phyloP scores from a whole-genome alignment of 1,140 invertebrate species.

The Dinothrombium tinctorium region DNA sequence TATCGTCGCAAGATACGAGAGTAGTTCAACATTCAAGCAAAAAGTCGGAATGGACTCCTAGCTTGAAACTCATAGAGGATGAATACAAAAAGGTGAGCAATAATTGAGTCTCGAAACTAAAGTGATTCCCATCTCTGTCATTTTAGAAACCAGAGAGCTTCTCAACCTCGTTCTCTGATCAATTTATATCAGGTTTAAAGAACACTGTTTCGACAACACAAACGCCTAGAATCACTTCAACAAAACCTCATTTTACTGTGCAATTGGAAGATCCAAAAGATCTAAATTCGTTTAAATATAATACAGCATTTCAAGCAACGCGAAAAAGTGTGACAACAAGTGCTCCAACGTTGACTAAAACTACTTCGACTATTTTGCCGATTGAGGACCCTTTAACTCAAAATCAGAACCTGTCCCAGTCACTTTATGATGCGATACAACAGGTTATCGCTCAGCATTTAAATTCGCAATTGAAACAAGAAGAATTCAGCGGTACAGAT shows the following conservation, averaged over 20 bases:
- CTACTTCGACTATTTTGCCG: no score
- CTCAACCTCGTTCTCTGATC: no score
- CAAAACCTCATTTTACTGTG: not conserved
- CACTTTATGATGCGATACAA: conserved; percentile 7
- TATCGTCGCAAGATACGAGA: not conserved
- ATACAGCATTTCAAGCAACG: not conserved
- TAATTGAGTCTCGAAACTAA: no score
- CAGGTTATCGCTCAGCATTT: conserved; percentile 5
- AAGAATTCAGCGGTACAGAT: no score
- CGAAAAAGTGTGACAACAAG: not conserved
- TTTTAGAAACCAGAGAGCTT: no score
- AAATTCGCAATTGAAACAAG: no score
- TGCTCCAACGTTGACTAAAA: not conserved
- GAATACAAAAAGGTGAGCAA: no score
- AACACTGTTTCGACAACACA: no score
- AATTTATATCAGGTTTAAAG: no score
- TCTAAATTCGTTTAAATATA: not conserved
- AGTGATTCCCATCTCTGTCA: no score
- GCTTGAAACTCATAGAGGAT: not conserved
- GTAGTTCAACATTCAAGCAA: not conserved
- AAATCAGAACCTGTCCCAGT: not conserved
- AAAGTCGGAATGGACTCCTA: not conserved
- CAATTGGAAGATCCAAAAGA: not conserved
- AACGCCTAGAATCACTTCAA: no score
- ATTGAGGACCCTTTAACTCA: not conserved